Evolutionary conservation across 1,140 invertebrate genomes (phyloP).

Genomic region (Meteorus sp.): DNA sequence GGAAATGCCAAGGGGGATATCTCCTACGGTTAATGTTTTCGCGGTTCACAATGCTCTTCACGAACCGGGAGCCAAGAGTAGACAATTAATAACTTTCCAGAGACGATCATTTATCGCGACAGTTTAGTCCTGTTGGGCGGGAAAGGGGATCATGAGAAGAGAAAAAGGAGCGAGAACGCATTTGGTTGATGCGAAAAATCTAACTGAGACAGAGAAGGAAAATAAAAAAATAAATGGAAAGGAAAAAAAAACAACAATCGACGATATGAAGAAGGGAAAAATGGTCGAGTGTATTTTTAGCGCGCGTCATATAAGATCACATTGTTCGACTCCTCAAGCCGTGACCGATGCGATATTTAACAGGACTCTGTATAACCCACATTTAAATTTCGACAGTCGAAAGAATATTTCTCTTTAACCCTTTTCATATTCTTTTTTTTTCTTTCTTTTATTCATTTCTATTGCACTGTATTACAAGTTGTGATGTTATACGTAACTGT

Average conservation of each 20-base stretch:
- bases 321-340: constrained; percentile 54
- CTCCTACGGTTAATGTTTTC: constrained; percentile 54
- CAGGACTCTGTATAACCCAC: constrained; percentile 33
- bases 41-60: constrained; percentile 53
- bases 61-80: constrained; percentile 43
- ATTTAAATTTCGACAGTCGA: constrained; percentile 27
- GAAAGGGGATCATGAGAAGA: constrained; percentile 24
- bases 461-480: not conserved
- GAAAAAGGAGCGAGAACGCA: not conserved
- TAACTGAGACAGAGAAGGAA: no score
- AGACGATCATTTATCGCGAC: constrained; percentile 59
- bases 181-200: no score
- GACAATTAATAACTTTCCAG: constrained; percentile 58
- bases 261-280: not conserved
- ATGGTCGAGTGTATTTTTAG: constrained; percentile 14
- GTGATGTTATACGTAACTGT: no score
- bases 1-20: constrained; percentile 23
- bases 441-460: not conserved
- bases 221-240: constrained; percentile 14
- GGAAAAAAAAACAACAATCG: not conserved
- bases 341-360: constrained; percentile 60
- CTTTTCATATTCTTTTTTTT: constrained; percentile 11
- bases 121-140: constrained; percentile 45
- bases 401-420: constrained; percentile 8
- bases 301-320: constrained; percentile 19